Base-by-base conservation (phyloP, 2,888 invertebrate species). In the Zonitis immaculata region DNA sequence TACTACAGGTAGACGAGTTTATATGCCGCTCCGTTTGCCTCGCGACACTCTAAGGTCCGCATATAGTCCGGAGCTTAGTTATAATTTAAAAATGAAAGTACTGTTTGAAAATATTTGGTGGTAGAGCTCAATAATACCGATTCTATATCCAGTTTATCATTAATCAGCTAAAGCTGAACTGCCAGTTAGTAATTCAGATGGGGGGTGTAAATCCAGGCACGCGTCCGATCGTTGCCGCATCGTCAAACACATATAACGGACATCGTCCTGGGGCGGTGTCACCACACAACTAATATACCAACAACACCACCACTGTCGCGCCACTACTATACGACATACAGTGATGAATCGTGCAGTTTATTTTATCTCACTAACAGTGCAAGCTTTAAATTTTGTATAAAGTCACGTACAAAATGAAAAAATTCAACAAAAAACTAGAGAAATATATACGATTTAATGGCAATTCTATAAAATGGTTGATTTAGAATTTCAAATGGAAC, bases 211-310 rank as follows among this genome's bases (percentile, higher is more conserved):
- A 57, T 55, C 49, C 54, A 49, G 44, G 49, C 54, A 14, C 18
- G 52, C 49, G 56, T 58, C 49, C 58, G 53, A 56, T 56, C 58
- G 49, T 47, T 56, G 58, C 53, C 56, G 58, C 35, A 35, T 58
- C 39, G 46, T 18, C 35, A n/a, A n/a, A 35, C 18, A 35, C 35
- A 35, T 32, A 32, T 18, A 35, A 35, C 6, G 35, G 35, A 35
- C 8, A 35, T 9, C 16, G 35, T 35, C 35, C 35, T 35, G 35
- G 35, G 35, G 35, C 35, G 16, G 35, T 35, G 35, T 35, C 35
- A 18, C 35, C 35, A 35, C 14, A 4, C 16, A 9, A 35, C 35
- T 3, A 35, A n/a, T n/a, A 16, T 18, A 16, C 35, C 35, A 18
- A 6, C 3, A 9, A 16, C 35, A 9, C 8, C 3, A 18, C 7